These are phyloP conservation scores for Mormyrus proboscirostris DNA, from an alignment of 2,797 vertebrate species.

Conservation along the genomic window DNA sequence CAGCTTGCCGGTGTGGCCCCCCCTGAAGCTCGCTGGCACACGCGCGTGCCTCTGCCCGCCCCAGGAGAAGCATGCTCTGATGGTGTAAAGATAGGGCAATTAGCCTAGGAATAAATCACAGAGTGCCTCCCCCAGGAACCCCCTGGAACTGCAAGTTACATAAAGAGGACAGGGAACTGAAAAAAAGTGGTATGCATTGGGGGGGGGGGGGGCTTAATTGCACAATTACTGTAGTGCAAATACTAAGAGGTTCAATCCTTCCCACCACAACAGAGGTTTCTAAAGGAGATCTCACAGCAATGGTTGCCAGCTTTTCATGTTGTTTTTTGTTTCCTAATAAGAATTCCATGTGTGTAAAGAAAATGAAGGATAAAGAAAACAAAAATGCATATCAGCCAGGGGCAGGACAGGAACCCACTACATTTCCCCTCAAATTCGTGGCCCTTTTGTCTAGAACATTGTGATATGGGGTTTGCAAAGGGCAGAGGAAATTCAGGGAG, in stretches of 20 bases:
- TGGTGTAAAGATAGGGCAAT: slow-evolving; percentile 32
- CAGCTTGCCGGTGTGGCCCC: background rate
- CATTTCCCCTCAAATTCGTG: background rate
- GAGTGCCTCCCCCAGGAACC: slow-evolving; percentile 45
- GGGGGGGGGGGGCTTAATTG: slow-evolving; percentile 52
- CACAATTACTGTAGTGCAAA: slow-evolving; percentile 54
- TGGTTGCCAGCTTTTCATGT: slow-evolving; percentile 29
- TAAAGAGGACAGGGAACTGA: slow-evolving; percentile 52
- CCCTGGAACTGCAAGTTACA: slow-evolving; percentile 41
- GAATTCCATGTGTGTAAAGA: slow-evolving; percentile 44
- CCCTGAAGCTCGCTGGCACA: background rate
- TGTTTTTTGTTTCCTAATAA: slow-evolving; percentile 43
- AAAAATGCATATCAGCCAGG: background rate
- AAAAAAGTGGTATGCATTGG: slow-evolving; percentile 33
- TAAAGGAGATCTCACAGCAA: background rate
- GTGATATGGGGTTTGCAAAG: background rate
- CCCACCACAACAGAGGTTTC: slow-evolving; percentile 21
- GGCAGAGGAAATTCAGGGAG: background rate
- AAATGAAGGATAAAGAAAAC: background rate
- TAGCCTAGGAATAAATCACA: slow-evolving; percentile 59
- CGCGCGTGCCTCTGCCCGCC: slow-evolving; percentile 14
- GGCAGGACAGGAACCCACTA: background rate
- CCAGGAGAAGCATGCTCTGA: slow-evolving; percentile 46
- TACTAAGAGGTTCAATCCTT: slow-evolving; percentile 48
- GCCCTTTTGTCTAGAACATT: background rate